Evolutionary conservation across 1,140 invertebrate species (phyloP), one percentile per base, ranked within the genome.

Genomic region (Orussus abietinus): DNA sequence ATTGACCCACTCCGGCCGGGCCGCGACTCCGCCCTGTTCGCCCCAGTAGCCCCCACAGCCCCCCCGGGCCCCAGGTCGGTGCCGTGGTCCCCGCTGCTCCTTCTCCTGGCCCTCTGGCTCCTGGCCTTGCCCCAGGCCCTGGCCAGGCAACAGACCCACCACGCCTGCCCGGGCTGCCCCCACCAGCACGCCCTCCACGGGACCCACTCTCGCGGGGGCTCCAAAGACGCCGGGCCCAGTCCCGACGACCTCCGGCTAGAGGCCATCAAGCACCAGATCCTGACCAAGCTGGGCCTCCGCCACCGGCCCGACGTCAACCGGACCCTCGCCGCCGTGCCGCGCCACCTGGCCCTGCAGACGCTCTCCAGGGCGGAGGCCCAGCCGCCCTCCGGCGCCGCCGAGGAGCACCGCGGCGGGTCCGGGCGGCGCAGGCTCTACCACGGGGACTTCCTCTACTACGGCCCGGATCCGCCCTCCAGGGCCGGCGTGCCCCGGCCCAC

Each of bases 181-280:
- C 68, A 72, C 33, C 65, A 67, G 46, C 62, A 64, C 64, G 57
- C 21, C 45, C 48, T 55, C 4, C 62, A 62, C 41, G 56, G 59
- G 26, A 46, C 59, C 9, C 59, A 64, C 21, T 56, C 59, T 14
- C 43, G 26, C 29, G 9, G 29, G 4, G 15, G 14, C 9, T 4
- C 7, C 20, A n/a, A n/a, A 7, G 42, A 43, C 19, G 42, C 22
- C 10, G 39, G 47, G 3, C 64, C 63, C 18, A 74, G 43, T 47
- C 71, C 45, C 32, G 82, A 86, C 47, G 72, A 75, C 13, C 63
- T 84, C 14, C 74, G 85, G 32, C 66, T 88, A 18, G 85, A 88
- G 57, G 82, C 83, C 2, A 87, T 88, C 51, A 87, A 88, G 58
- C 77, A 79, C 31, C 85, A 88, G 64, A 88, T 88, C 45, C 66